A percentile compares a stretch with the other conserved stretches of the same genome.
These are phyloP conservation scores for Mormyrus lacerda DNA, from an alignment of 2,113 vertebrate species.

Conservation along the genomic window DNA sequence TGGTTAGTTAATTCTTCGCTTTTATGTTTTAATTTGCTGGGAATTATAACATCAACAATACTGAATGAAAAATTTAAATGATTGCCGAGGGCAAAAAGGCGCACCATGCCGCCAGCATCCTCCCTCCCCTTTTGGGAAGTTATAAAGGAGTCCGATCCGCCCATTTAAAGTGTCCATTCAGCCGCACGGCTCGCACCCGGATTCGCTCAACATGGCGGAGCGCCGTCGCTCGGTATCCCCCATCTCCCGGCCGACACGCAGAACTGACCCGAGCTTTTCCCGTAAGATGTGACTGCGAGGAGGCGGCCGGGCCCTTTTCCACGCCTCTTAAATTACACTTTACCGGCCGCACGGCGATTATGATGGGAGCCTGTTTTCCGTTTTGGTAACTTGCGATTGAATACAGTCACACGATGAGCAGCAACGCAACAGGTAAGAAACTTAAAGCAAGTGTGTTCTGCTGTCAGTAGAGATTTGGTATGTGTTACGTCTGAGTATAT, in stretches of 20 bases:
- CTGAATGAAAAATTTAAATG: neutral
- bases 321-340: neutral
- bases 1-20: neutral
- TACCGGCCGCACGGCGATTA: neutral
- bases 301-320: neutral
- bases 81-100: neutral
- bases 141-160: constrained; percentile 35
- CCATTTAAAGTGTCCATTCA: neutral
- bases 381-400: neutral
- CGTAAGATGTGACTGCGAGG: neutral
- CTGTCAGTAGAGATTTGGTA: neutral
- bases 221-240: neutral
- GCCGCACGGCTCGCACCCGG: neutral
- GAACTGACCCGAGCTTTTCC: neutral
- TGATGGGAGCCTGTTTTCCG: neutral
- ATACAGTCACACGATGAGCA: constrained; percentile 36
- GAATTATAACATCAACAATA: neutral
- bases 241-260: neutral
- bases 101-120: neutral
- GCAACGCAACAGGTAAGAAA: constrained; percentile 45
- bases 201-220: constrained; percentile 48
- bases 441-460: neutral
- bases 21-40: neutral
- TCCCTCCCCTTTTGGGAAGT: neutral
- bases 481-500: neutral